Percentiles rank a stretch among this genome's conserved stretches.
phyloP scores from a whole-genome alignment of 2,797 vertebrate genomes.

The Propithecus deckenii region DNA sequence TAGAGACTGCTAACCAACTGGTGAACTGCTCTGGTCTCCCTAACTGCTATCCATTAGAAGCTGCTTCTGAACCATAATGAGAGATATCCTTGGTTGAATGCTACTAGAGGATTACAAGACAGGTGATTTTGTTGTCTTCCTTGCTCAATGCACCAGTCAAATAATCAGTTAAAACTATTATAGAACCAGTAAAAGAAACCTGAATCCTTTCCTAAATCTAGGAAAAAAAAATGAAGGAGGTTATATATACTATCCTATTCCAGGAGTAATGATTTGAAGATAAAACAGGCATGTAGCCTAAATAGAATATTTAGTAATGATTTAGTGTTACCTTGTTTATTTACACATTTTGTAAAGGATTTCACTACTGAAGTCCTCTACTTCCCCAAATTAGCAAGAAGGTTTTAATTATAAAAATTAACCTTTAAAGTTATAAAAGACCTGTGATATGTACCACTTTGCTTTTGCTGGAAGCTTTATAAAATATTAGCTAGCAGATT shows the following conservation, averaged over 20 bases:
- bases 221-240: neutral
- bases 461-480: slow-evolving; percentile 25
- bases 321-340: neutral
- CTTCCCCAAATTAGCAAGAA: neutral
- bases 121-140: neutral
- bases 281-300: neutral
- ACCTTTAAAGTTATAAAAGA: slow-evolving; percentile 24
- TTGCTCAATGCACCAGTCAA: neutral
- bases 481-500: neutral
- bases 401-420: slow-evolving; percentile 35
- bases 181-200: neutral
- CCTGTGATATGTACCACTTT: slow-evolving; percentile 25
- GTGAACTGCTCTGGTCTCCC: neutral
- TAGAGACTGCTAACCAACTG: neutral
- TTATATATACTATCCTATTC: neutral
- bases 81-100: neutral
- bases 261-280: neutral
- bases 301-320: neutral
- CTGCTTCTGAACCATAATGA: neutral
- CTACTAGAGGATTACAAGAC: neutral
- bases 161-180: slow-evolving; percentile 43
- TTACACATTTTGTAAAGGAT: slow-evolving; percentile 2
- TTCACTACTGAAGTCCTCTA: neutral
- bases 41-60: neutral
- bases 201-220: neutral